Base-by-base conservation (phyloP, 1,140 invertebrate genomes). In the Drosophila lacteicornis region DNA sequence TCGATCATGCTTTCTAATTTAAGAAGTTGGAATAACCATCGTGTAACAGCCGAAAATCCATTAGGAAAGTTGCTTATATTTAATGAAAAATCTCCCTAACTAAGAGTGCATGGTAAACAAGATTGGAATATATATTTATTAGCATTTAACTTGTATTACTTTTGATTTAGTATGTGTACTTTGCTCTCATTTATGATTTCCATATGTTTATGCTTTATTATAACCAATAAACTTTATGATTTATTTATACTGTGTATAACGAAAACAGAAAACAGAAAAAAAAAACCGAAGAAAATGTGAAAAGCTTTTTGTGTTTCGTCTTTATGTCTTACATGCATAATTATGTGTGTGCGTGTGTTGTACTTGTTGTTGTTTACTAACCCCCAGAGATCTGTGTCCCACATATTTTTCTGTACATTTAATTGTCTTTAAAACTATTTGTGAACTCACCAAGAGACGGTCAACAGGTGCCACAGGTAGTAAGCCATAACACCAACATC, bases 361-460 rank as follows among this genome's bases (percentile, higher is more conserved):
- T 78, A 85, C 55, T 78, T 78, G 65, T 82, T 84, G 77, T 84
- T 79, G 73, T 86, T 71, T 79, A 78, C 73, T 84, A 83, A 84
- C 81, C 49, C 38, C 46, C 33, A 25, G 45, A 60, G 47, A 53
- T 79, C 43, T 66, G 33, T 79, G 75, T 69, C 30, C 22, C 61
- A 33, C 68, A 30, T 22, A 30, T 22, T 43, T 43, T 66, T 25
- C 22, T 36, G 58, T 59, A 75, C 62, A 71, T 56, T 43, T 53
- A 22, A 58, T 61, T 61, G 56, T 73, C 33, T 36, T 36, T 36
- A 43, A 49, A 46, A 40, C 50, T 38, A 53, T 55, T 58, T 51
- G 71, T 65, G 46, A 62, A 47, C 74, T 78, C 36, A 53, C 66
- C 46, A 4, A 30, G 27, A 30, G 27, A 7, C 27, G 47, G 36